Evolutionary conservation across 92 coral and sea anemone species (phyloP).

Genomic region (Hydrozoanthus gracilis): DNA sequence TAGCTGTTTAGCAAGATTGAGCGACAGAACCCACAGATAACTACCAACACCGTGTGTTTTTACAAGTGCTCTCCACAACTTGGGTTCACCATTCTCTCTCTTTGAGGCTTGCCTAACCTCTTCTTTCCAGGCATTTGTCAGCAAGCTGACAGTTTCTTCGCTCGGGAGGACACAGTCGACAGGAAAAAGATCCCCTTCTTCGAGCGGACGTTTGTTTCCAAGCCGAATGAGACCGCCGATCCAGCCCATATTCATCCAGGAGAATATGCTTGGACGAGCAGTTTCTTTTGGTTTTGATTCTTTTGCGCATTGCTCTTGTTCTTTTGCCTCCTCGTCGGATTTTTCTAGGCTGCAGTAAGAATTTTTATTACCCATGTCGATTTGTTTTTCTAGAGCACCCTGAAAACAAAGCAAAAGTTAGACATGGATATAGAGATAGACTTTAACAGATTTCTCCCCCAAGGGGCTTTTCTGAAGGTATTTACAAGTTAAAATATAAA

Average conservation of each 20-base stretch:
- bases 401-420: neutral
- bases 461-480: too few relatives aligned
- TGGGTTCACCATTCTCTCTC: neutral
- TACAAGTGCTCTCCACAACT: slow-evolving; percentile 1
- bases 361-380: neutral
- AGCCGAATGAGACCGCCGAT: neutral
- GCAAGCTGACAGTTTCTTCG: neutral
- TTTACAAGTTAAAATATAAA: too few relatives aligned
- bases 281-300: neutral
- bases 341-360: neutral
- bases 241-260: slow-evolving; percentile 1
- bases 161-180: slow-evolving; percentile 3
- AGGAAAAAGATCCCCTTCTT: neutral
- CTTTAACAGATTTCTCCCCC: too few relatives aligned
- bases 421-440: too few relatives aligned
- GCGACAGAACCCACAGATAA: neutral
- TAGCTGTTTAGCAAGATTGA: neutral
- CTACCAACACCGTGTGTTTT: neutral
- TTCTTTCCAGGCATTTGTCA: neutral
- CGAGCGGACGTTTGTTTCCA: neutral
- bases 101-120: neutral
- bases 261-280: neutral
- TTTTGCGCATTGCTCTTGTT: neutral
- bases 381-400: neutral
- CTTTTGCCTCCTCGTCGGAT: neutral